A percentile compares a stretch with the other conserved stretches of the same genome.
Conservation (phyloP, 2,888 invertebrate species). For the Cyrtodaria siliqua region DNA sequence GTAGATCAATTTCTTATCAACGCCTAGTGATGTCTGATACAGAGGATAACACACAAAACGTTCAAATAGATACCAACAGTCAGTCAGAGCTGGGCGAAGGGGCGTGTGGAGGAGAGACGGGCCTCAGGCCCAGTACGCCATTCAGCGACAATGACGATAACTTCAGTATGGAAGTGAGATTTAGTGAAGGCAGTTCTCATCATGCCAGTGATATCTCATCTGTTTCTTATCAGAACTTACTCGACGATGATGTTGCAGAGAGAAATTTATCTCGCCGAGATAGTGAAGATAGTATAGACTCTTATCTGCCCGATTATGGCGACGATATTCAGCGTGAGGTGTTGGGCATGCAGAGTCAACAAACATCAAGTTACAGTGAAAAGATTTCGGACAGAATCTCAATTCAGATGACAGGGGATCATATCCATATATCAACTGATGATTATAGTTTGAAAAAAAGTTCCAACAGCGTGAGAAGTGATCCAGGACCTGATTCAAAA, state of each 20-base stretch:
- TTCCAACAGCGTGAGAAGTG: constrained; percentile 57
- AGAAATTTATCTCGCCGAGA: constrained; percentile 74
- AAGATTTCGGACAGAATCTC: constrained; percentile 63
- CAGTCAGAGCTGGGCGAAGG: constrained; percentile 63
- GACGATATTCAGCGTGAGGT: constrained; percentile 71
- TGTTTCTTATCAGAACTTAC: constrained; percentile 82
- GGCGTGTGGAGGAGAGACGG: constrained; percentile 67
- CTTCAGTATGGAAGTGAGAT: constrained; percentile 84
- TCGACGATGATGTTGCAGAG: constrained; percentile 76
- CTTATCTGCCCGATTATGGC: constrained; percentile 75
- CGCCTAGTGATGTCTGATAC: constrained; percentile 65
- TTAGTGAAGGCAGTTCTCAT: constrained; percentile 83
- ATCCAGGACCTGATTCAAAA: constrained; percentile 47
- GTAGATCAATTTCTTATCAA: not conserved
- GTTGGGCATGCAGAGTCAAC: constrained; percentile 20
- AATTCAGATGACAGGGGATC: constrained; percentile 47
- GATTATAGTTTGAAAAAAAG: constrained; percentile 48
- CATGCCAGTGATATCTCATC: constrained; percentile 84
- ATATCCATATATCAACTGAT: constrained; percentile 47
- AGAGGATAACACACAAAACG: constrained; percentile 50
- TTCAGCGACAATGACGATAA: constrained; percentile 80
- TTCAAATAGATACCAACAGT: constrained; percentile 49
- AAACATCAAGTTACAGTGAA: constrained; percentile 49
- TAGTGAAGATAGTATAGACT: constrained; percentile 82
- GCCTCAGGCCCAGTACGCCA: constrained; percentile 62